These are phyloP conservation scores for Lethenteron reissneri DNA, from an alignment of 2,113 vertebrate species.

Conservation along the genomic window DNA sequence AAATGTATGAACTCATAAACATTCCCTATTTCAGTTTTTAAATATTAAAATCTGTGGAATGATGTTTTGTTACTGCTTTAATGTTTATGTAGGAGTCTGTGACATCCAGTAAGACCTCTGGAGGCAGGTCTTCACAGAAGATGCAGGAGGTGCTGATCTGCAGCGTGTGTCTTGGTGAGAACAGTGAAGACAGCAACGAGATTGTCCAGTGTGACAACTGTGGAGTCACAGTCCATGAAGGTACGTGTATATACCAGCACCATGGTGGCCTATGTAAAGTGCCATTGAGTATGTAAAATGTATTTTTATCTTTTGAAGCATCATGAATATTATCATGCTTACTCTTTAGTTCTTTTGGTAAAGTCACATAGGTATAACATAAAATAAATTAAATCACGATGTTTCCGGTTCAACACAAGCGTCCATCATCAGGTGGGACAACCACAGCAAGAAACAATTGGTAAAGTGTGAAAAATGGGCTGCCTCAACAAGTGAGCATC, in stretches of 20 bases:
- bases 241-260: conserved; percentile 23
- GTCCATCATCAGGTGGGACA: too few species aligned
- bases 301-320: too few species aligned
- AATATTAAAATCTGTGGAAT: background rate
- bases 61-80: background rate
- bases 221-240: conserved; percentile 95
- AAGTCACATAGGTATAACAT: too few species aligned
- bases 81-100: background rate
- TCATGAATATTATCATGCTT: too few species aligned
- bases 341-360: too few species aligned
- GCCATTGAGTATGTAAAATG: too few species aligned
- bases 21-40: background rate
- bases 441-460: too few species aligned
- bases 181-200: conserved; percentile 92
- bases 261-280: too few species aligned
- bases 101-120: conserved; percentile 1
- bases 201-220: conserved; percentile 99
- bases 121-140: conserved; percentile 25
- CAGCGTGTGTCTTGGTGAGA: conserved; percentile 94
- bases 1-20: background rate
- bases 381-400: too few species aligned
- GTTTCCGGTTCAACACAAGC: too few species aligned
- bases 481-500: too few species aligned
- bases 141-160: conserved; percentile 95
- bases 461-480: too few species aligned